Percentiles rank a stretch among this genome's conserved stretches.
Evolutionary conservation across 1,140 invertebrate genomes (phyloP).

Genomic region (Drosophila arizonae): DNA sequence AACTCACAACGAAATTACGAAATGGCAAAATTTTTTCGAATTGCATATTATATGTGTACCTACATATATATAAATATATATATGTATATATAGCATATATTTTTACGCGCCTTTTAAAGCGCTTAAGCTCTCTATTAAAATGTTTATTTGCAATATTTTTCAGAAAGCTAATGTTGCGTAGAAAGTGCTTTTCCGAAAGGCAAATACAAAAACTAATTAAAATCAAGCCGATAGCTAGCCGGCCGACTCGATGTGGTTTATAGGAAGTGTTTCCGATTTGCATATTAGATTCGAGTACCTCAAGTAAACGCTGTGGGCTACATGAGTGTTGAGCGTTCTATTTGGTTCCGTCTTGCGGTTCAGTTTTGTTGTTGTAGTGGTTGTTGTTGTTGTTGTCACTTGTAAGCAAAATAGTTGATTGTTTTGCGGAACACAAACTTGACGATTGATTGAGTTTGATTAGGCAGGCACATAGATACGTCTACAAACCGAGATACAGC

Average conservation of each 20-base stretch:
- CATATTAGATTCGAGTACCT: constrained; percentile 48
- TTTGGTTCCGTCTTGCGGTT: constrained; percentile 50
- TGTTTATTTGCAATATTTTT: background rate
- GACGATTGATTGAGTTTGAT: constrained; percentile 75
- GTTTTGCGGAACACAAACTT: constrained; percentile 74
- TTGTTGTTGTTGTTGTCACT: constrained; percentile 47
- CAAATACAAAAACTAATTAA: background rate
- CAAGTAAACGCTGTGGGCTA: constrained; percentile 1
- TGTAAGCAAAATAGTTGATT: constrained; percentile 68
- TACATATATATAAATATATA: background rate
- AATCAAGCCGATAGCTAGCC: background rate
- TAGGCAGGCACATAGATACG: constrained; percentile 34
- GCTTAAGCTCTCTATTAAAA: background rate
- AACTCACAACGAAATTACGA: constrained; percentile 15
- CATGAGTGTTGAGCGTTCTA: constrained; percentile 32
- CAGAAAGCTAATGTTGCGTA: background rate
- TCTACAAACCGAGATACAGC: background rate
- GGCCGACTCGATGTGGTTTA: constrained; percentile 2
- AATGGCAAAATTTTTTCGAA: constrained; percentile 10
- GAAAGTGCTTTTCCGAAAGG: background rate
- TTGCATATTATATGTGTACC: background rate
- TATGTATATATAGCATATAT: background rate
- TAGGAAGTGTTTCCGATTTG: constrained; percentile 60
- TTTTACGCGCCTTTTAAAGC: background rate
- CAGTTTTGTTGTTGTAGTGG: constrained; percentile 11